A percentile compares a stretch with the other conserved stretches of the same genome.
Evolutionary conservation across 2,888 invertebrate genomes (phyloP).

Genomic region (Polydrusus pterygomalis): DNA sequence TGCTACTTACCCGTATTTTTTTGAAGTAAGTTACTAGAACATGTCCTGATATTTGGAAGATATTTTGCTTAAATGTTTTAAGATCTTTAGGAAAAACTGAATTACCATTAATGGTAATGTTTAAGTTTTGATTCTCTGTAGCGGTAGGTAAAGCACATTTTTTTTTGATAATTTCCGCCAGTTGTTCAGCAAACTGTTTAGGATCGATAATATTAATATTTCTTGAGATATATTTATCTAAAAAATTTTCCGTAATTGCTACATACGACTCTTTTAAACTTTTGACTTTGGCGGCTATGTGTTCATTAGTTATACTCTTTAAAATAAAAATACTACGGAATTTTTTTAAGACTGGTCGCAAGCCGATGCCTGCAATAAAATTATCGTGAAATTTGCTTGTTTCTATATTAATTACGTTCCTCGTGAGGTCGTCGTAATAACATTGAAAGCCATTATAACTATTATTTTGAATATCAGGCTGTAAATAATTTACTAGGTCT

Average conservation of each 20-base stretch:
- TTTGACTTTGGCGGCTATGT: not conserved
- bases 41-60: not conserved
- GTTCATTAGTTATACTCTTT: not conserved
- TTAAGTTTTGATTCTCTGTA: not conserved
- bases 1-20: conserved; percentile 11
- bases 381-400: not conserved
- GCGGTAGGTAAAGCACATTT: not conserved
- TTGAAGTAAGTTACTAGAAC: conserved; percentile 15
- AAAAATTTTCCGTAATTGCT: conserved; percentile 1
- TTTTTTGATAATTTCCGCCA: not conserved
- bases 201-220: not conserved
- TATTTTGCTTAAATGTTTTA: conserved; percentile 2
- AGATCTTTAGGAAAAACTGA: conserved; percentile 5
- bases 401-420: not conserved
- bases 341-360: not conserved
- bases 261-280: not conserved
- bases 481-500: not conserved
- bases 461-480: not conserved
- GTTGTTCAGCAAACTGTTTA: conserved; percentile 7
- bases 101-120: not conserved
- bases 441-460: not conserved
- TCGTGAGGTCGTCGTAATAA: not conserved
- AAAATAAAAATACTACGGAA: conserved; percentile 6
- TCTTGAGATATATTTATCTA: not conserved
- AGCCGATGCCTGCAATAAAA: not conserved